These are phyloP conservation scores for Proterorhinus semilunaris DNA, from an alignment of 2,113 vertebrate genomes.

Conservation along the genomic window DNA sequence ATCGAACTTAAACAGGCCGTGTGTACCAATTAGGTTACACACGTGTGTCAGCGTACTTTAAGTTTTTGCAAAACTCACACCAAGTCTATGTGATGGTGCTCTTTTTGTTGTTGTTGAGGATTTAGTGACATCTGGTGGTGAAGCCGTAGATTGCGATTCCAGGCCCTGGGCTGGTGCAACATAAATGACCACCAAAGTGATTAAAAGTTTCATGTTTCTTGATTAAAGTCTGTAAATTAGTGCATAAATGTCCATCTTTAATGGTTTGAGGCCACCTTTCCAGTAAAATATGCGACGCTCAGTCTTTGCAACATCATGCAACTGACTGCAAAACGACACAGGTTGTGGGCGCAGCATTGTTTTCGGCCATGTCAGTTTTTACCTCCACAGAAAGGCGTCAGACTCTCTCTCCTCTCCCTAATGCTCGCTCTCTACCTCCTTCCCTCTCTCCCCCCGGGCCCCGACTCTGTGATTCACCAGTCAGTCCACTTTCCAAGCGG, in stretches of 20 bases:
- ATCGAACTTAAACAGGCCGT: too few relatives aligned
- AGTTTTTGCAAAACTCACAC: not conserved
- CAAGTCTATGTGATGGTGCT: not conserved
- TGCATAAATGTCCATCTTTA: too few relatives aligned
- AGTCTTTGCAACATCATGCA: not conserved
- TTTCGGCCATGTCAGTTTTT: constrained; percentile 26
- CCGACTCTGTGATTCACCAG: constrained; percentile 55
- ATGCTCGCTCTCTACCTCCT: not conserved
- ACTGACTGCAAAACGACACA: not conserved
- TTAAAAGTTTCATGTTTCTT: too few relatives aligned
- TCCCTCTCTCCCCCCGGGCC: constrained; percentile 26
- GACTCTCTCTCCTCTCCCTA: constrained; percentile 9
- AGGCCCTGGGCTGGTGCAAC: not conserved
- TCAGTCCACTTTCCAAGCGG: constrained; percentile 44
- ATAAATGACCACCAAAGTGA: too few relatives aligned
- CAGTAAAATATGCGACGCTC: not conserved
- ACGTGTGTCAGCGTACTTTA: too few relatives aligned
- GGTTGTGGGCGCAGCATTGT: constrained; percentile 8
- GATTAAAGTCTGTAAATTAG: too few relatives aligned
- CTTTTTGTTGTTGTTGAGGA: not conserved
- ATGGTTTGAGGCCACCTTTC: too few relatives aligned
- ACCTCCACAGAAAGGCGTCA: constrained; percentile 24
- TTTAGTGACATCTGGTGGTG: constrained; percentile 10
- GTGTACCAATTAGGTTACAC: too few relatives aligned
- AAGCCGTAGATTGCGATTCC: not conserved